Percentiles rank a stretch among this genome's conserved stretches.
These are phyloP conservation scores for Collichthys lucidus DNA, from an alignment of 2,113 vertebrate species.

Conservation along the genomic window DNA sequence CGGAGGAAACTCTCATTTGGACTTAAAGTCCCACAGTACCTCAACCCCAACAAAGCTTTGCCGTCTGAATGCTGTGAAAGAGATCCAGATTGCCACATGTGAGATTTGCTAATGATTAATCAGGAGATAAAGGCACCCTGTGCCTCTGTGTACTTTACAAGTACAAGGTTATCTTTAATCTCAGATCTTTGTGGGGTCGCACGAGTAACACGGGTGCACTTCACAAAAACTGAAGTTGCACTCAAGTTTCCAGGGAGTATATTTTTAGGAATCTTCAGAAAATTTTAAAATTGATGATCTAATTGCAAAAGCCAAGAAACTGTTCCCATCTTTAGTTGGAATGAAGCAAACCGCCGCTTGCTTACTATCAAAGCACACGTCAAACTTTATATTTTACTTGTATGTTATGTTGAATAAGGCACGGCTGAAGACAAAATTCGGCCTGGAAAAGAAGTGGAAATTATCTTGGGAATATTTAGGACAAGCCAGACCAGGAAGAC, in stretches of 20 bases:
- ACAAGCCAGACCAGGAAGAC: constrained; percentile 45
- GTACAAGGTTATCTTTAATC: constrained; percentile 12
- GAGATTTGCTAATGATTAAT: constrained; percentile 37
- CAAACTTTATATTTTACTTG: not conserved
- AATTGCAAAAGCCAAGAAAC: not conserved
- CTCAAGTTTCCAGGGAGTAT: not conserved
- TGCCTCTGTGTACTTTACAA: constrained; percentile 22
- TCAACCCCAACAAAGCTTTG: not conserved
- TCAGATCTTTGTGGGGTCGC: not conserved
- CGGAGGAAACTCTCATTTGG: too few relatives aligned
- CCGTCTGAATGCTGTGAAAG: not conserved
- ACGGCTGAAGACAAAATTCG: constrained; percentile 46
- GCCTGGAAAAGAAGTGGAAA: constrained; percentile 19
- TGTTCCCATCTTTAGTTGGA: not conserved
- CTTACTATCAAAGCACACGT: not conserved
- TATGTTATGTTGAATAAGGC: not conserved
- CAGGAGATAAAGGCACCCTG: not conserved
- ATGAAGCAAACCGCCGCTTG: not conserved
- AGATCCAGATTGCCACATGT: not conserved
- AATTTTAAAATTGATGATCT: not conserved
- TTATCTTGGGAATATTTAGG: constrained; percentile 50
- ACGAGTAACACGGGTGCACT: not conserved
- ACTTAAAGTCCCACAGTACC: not conserved
- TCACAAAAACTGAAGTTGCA: not conserved
- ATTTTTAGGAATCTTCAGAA: not conserved